Evolutionary conservation across 2,113 vertebrate genomes (phyloP), one percentile per base, ranked within the genome.

Genomic region (Acanthisitta chloris): DNA sequence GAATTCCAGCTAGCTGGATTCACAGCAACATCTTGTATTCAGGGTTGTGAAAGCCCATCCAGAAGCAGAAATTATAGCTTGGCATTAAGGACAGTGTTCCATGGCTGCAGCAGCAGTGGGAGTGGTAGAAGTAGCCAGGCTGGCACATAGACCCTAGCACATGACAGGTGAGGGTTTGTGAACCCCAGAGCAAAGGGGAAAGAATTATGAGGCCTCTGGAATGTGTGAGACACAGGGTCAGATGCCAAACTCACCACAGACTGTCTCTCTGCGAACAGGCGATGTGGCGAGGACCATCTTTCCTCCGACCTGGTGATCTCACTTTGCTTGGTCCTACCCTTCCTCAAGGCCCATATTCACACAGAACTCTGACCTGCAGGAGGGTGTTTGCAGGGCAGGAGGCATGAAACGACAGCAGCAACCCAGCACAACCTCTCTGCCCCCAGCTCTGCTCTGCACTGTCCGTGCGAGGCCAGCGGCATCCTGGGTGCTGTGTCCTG

Each of bases 381-480:
- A 46, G n/a, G 25, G 38, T 1, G 12, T 46, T 17, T 23, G 52
- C 46, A 42, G 52, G 29, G 25, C 58, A 58, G 49, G n/a, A 40
- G 23, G 20, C 1, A 1, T 9, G n/a, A 20, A 38, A 49, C 10
- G 20, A 14, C 43, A 58, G 28, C 51, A 58, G 28, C 2, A 4
- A 67, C 28, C 7, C 2, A 0, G 33, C 12, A 18, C 12, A 15
- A 28, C 15, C 18, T 12, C 28, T 38, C 33, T 15, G 40, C 25
- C 31, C 17, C 26, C 3, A 1, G 57, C 45, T 40, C 40, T 42
- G 13, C 45, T 33, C 42, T 43, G 49, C 34, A 62, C 6, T 5
- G 3, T 36, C 23, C 7, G 2, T 2, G 13, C 0, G 0, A 45
- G 43, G 43, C 36, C 1, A 1, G 58, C 42, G 29, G 11, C 3